These are phyloP conservation scores for Papilio helenus DNA, from an alignment of 1,140 invertebrate species.

Conservation along the genomic window DNA sequence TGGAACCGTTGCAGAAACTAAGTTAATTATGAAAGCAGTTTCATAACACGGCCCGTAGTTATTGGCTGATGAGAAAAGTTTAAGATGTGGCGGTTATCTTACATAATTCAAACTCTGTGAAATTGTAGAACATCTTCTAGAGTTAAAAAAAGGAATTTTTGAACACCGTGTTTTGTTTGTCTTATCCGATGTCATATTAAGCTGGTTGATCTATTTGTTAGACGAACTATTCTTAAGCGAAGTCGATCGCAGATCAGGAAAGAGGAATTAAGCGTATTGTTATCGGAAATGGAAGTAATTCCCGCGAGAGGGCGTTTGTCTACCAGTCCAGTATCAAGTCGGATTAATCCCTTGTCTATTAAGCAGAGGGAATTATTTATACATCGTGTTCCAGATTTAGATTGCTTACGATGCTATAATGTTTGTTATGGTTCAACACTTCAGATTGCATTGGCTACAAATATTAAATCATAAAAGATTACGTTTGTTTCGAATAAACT, in stretches of 20 bases:
- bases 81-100: background rate
- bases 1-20: background rate
- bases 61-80: constrained; percentile 16
- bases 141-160: background rate
- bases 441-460: no score
- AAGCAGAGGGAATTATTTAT: constrained; percentile 10
- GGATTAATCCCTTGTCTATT: constrained; percentile 15
- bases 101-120: background rate
- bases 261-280: constrained; percentile 20
- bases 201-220: background rate
- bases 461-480: no score
- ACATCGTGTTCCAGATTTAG: background rate
- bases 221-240: constrained; percentile 16
- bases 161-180: background rate
- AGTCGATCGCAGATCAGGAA: background rate
- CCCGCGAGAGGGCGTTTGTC: constrained; percentile 1
- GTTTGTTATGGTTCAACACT: background rate
- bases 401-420: background rate
- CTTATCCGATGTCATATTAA: background rate
- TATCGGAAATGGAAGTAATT: constrained; percentile 23
- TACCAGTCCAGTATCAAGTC: background rate
- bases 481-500: no score
- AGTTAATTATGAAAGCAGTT: constrained; percentile 17
- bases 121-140: background rate
- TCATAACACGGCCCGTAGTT: background rate